These are phyloP conservation scores for Trochalopteron elliotii DNA, from an alignment of 2,113 vertebrate genomes.

Conservation along the genomic window DNA sequence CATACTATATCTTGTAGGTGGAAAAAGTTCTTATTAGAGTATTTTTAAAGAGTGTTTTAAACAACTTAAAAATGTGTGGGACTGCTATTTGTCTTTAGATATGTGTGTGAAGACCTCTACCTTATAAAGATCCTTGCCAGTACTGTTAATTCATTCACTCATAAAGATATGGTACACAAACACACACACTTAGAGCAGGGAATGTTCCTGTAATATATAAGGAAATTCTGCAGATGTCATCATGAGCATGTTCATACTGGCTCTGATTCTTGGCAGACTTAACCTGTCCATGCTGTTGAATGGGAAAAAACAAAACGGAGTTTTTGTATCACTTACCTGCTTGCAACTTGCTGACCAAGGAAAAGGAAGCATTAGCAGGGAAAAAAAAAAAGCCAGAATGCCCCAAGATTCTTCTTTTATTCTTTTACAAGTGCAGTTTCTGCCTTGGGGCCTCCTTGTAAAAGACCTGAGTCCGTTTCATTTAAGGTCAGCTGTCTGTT, in stretches of 20 bases:
- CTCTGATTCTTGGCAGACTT: constrained; percentile 15
- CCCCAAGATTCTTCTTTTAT: not conserved
- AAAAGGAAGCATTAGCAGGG: not conserved
- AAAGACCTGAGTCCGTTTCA: not conserved
- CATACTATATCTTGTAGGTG: not conserved
- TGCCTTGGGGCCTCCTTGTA: not conserved
- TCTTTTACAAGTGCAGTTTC: not conserved
- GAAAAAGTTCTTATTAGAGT: not conserved
- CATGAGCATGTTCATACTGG: not conserved
- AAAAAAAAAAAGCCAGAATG: not conserved
- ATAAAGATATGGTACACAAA: not conserved
- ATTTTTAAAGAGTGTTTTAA: not conserved
- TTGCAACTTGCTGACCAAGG: not conserved
- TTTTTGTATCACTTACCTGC: not conserved
- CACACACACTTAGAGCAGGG: not conserved
- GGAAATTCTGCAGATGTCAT: constrained; percentile 47
- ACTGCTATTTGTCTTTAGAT: not conserved
- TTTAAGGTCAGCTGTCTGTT: not conserved
- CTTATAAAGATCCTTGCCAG: not conserved
- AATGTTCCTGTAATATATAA: not conserved
- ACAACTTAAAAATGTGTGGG: not conserved
- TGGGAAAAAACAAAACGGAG: not conserved
- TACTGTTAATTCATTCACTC: not conserved
- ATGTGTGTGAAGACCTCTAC: not conserved
- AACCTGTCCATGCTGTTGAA: not conserved